Conservation (phyloP, 2,888 invertebrate genomes). For the Drosophila neutralis region DNA sequence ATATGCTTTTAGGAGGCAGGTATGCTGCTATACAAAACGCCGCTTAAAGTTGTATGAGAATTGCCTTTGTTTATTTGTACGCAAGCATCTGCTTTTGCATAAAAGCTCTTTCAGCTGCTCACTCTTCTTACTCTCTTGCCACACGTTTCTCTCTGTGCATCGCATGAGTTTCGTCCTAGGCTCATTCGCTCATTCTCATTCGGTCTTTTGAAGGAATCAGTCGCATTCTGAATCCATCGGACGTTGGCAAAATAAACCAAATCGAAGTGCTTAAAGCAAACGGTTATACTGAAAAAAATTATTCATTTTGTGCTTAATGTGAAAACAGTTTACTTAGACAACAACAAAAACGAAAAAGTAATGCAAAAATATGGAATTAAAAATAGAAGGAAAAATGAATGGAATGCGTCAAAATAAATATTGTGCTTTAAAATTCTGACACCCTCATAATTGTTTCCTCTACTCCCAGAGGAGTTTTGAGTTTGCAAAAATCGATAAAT, state of each 20-base stretch:
- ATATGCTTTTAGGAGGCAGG: slow-evolving; percentile 44
- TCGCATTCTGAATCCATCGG: slow-evolving; percentile 67
- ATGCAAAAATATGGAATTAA: slow-evolving; percentile 19
- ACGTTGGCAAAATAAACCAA: slow-evolving; percentile 40
- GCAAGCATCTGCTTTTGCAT: slow-evolving; percentile 11
- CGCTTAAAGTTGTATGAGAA: slow-evolving; percentile 25
- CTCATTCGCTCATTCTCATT: slow-evolving; percentile 81
- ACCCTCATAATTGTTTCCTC: slow-evolving; percentile 31
- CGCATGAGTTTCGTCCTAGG: slow-evolving; percentile 62
- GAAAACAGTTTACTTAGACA: slow-evolving; percentile 40
- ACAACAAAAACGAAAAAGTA: slow-evolving; percentile 41
- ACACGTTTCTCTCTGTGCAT: slow-evolving; percentile 1
- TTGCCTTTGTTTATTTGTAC: not conserved
- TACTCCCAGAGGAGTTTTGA: slow-evolving; percentile 59
- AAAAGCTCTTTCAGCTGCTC: slow-evolving; percentile 39
- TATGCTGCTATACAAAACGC: slow-evolving; percentile 1
- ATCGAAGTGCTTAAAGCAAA: slow-evolving; percentile 67
- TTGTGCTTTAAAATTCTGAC: slow-evolving; percentile 23
- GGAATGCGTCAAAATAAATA: slow-evolving; percentile 7
- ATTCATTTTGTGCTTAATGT: slow-evolving; percentile 44
- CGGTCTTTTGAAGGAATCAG: slow-evolving; percentile 83
- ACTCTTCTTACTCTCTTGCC: not conserved
- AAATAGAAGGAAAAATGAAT: slow-evolving; percentile 32
- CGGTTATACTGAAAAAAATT: slow-evolving; percentile 42
- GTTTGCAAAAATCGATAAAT: slow-evolving; percentile 71